Evolutionary conservation across 1,140 invertebrate species (phyloP).

Genomic region (Ruditapes philippinarum): DNA sequence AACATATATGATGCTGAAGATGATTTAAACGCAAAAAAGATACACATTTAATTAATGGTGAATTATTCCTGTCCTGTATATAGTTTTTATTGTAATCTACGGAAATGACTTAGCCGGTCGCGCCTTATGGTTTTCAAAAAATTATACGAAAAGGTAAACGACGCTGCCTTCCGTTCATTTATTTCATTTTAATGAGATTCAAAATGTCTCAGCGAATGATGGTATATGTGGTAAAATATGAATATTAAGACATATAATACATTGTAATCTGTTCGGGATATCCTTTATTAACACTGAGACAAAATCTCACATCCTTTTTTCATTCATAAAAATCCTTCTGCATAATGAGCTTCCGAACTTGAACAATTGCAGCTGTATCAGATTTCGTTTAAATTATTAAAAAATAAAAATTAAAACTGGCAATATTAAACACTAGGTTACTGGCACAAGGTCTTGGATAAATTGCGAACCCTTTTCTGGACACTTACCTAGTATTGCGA

Average conservation of each 20-base stretch:
- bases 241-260: constrained; percentile 11
- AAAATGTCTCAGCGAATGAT: background rate
- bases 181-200: constrained; percentile 14
- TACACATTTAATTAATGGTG: too few relatives aligned
- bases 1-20: too few relatives aligned
- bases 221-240: background rate
- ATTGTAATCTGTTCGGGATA: background rate
- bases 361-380: background rate
- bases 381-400: background rate
- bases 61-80: background rate
- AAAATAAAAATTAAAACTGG: background rate
- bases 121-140: constrained; percentile 7
- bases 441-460: too few relatives aligned
- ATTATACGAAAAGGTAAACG: background rate
- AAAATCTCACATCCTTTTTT: constrained; percentile 8
- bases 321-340: background rate
- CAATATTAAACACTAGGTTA: background rate
- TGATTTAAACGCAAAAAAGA: too few relatives aligned
- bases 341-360: background rate
- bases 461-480: too few relatives aligned
- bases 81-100: too few relatives aligned
- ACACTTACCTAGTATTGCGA: too few relatives aligned
- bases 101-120: background rate
- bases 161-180: constrained; percentile 15
- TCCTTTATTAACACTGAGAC: background rate